These are phyloP conservation scores for Rhopilema esculentum DNA, from an alignment of 30 jellyfish, hydroid and myxozoan genomes.

Conservation along the genomic window DNA sequence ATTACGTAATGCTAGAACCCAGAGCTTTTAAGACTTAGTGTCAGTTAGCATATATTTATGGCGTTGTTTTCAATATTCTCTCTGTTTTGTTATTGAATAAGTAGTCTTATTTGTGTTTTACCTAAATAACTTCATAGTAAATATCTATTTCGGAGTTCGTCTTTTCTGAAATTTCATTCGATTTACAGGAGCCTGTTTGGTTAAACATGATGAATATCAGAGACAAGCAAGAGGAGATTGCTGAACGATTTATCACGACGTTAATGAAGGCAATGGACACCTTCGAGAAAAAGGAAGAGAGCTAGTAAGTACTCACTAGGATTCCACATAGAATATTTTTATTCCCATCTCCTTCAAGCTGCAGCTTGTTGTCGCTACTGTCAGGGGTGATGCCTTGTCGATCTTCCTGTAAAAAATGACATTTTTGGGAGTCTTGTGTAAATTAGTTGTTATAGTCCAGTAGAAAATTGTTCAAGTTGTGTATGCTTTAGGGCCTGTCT, in stretches of 20 bases:
- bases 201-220: conserved; percentile 70
- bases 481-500: no score
- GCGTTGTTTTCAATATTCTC: no score
- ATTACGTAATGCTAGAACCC: no score
- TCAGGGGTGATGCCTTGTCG: background rate
- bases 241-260: conserved; percentile 62
- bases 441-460: background rate
- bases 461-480: no score
- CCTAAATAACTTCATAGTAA: no score
- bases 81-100: background rate
- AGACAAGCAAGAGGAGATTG: conserved; percentile 67
- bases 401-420: no score
- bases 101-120: no score
- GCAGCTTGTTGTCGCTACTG: background rate
- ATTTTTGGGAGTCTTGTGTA: background rate
- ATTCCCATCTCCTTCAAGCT: background rate
- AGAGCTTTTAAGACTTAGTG: no score
- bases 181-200: conserved; percentile 95
- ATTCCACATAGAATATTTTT: background rate
- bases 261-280: conserved; percentile 53
- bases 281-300: conserved; percentile 90
- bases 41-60: no score
- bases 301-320: conserved; percentile 70
- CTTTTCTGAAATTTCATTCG: background rate
- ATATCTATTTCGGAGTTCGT: no score